Conservation (phyloP, 2,113 vertebrate species). For the Excalfactoria chinensis region DNA sequence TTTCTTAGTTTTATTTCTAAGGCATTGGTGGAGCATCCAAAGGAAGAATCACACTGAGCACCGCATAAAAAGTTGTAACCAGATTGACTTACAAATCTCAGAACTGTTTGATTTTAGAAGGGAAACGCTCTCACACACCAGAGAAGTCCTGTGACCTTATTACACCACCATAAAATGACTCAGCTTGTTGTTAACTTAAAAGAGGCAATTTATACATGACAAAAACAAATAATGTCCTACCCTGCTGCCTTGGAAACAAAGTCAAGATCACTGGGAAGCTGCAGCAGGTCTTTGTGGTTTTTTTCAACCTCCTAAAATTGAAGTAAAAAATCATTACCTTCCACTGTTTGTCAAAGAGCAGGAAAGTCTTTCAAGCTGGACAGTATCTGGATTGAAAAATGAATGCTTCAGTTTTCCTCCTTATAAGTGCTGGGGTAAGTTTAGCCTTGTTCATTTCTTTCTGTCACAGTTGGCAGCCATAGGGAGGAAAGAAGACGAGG, state of each 20-base stretch:
- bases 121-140: neutral
- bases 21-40: neutral
- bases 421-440: neutral
- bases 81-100: neutral
- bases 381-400: neutral
- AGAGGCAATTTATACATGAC: conserved; percentile 19
- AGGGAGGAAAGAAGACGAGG: neutral
- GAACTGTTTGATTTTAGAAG: neutral
- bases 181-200: neutral
- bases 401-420: neutral
- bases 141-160: conserved; percentile 14
- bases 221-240: conserved; percentile 75
- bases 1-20: neutral
- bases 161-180: conserved; percentile 40
- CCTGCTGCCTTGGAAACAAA: conserved; percentile 89
- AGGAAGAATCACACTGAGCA: neutral
- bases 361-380: neutral
- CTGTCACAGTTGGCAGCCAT: neutral
- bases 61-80: neutral
- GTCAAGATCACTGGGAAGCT: conserved; percentile 87
- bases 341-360: neutral
- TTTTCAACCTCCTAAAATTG: conserved; percentile 86
- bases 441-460: neutral
- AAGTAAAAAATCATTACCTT: neutral
- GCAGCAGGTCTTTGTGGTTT: conserved; percentile 85